These are phyloP conservation scores for Ericerus pela DNA, from an alignment of 1,140 invertebrate species.

Conservation along the genomic window DNA sequence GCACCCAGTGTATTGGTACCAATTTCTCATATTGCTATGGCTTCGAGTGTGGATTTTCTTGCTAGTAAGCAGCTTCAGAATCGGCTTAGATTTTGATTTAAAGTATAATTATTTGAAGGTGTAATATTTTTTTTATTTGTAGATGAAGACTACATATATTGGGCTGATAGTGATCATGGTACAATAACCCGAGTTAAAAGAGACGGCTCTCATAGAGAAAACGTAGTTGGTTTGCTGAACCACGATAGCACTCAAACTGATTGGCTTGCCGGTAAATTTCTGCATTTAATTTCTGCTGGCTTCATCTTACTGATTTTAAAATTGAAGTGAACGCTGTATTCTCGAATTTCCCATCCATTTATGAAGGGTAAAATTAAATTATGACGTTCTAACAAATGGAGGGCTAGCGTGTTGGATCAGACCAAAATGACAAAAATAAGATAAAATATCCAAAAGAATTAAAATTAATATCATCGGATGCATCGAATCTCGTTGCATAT, in stretches of 20 bases:
- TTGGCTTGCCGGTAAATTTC: conserved; percentile 41
- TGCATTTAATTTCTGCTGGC: too few relatives aligned
- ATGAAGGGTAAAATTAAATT: too few relatives aligned
- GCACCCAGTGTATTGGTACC: conserved; percentile 47
- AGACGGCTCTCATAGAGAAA: conserved; percentile 53
- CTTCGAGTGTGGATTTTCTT: conserved; percentile 59
- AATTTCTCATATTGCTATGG: conserved; percentile 57
- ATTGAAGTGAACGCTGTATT: too few relatives aligned
- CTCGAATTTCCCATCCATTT: too few relatives aligned
- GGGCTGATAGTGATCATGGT: conserved; percentile 62
- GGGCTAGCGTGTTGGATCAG: too few relatives aligned
- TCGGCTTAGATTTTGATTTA: too few relatives aligned
- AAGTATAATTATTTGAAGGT: neutral
- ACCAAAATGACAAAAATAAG: too few relatives aligned
- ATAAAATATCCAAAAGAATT: too few relatives aligned
- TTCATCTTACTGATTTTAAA: too few relatives aligned
- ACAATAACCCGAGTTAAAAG: conserved; percentile 56
- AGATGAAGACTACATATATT: conserved; percentile 48
- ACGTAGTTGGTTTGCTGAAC: conserved; percentile 36
- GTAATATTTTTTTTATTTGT: neutral
- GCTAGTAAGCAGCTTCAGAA: conserved; percentile 35
- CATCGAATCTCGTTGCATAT: too few relatives aligned
- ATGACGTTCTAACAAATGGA: too few relatives aligned
- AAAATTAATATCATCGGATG: too few relatives aligned
- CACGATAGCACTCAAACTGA: conserved; percentile 36